phyloP scores from a whole-genome alignment of 2,113 vertebrate species.

The Pseudorectes ferrugineus region DNA sequence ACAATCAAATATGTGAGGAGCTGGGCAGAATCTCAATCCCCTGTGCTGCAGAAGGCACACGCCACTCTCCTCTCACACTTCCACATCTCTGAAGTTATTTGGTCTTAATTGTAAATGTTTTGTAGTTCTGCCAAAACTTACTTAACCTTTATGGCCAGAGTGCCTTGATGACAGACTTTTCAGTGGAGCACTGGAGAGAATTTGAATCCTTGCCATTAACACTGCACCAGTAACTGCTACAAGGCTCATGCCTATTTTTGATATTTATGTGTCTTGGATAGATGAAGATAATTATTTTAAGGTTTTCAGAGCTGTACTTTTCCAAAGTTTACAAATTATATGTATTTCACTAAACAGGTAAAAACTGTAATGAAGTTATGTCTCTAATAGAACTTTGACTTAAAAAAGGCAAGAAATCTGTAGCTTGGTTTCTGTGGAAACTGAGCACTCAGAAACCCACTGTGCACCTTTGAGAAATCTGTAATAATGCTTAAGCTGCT shows the following conservation, averaged over 20 bases:
- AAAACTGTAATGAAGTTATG: neutral
- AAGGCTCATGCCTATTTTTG: neutral
- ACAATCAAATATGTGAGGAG: constrained; percentile 32
- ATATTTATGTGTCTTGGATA: neutral
- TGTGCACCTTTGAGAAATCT: neutral
- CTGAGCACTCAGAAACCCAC: neutral
- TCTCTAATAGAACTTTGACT: neutral
- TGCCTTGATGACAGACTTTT: neutral
- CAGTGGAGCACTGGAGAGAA: neutral
- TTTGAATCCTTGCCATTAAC: neutral
- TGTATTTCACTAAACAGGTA: neutral
- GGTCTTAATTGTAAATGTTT: constrained; percentile 18
- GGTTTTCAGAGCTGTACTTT: neutral
- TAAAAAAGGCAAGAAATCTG: neutral
- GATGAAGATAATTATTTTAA: neutral
- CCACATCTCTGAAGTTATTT: neutral
- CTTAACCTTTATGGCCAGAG: neutral
- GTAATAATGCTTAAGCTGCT: neutral
- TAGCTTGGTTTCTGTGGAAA: constrained; percentile 35
- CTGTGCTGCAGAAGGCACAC: neutral
- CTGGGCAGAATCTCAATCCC: constrained; percentile 31
- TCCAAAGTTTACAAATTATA: neutral
- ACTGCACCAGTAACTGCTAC: neutral
- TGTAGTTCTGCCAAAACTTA: neutral
- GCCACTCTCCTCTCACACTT: neutral